Evolutionary conservation across 2,113 vertebrate genomes (phyloP).

Genomic region (Trachemys scripta): DNA sequence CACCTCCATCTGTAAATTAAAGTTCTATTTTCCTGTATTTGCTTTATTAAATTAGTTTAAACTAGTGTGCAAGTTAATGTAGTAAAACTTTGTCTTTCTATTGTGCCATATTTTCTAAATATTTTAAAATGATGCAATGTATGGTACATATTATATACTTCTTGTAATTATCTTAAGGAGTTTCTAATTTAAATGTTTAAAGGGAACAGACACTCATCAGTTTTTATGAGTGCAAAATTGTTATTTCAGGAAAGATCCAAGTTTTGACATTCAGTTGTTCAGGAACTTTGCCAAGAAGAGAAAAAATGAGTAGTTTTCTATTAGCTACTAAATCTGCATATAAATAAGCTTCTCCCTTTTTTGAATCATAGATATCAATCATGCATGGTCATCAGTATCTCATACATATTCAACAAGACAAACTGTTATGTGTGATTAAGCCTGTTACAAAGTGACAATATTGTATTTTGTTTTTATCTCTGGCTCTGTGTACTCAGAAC

Average conservation of each 20-base stretch:
- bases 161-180: neutral
- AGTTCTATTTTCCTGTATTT: neutral
- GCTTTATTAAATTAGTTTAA: neutral
- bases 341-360: slow-evolving; percentile 59
- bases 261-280: neutral
- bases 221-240: neutral
- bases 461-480: slow-evolving; percentile 36
- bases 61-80: neutral
- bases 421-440: slow-evolving; percentile 45
- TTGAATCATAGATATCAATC: slow-evolving; percentile 56
- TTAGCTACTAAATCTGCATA: slow-evolving; percentile 65
- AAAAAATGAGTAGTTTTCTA: slow-evolving; percentile 38
- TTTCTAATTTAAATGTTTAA: neutral
- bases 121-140: neutral
- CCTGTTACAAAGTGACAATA: slow-evolving; percentile 31
- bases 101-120: neutral
- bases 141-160: neutral
- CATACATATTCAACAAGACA: slow-evolving; percentile 64
- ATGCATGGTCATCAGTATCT: slow-evolving; percentile 65
- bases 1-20: neutral
- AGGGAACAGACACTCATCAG: neutral
- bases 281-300: slow-evolving; percentile 40
- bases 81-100: neutral
- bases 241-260: neutral
- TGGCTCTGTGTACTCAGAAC: slow-evolving; percentile 53